A percentile compares a stretch with the other conserved stretches of the same genome.
Evolutionary conservation across 2,113 vertebrate genomes (phyloP).

Genomic region (Dascyllus trimaculatus): DNA sequence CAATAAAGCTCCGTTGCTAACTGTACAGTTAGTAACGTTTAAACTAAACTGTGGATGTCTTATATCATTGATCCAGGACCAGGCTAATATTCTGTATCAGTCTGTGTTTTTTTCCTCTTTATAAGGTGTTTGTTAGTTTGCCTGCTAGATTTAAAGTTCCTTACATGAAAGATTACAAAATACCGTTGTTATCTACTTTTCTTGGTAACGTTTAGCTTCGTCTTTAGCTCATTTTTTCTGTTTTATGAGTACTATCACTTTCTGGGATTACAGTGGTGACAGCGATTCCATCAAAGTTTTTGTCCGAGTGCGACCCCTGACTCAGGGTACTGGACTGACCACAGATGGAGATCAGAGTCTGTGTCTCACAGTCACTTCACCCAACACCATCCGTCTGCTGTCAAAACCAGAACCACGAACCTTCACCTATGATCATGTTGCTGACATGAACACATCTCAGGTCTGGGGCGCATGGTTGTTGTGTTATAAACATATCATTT

Average conservation of each 20-base stretch:
- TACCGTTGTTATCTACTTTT: too few species aligned
- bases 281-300: conserved; percentile 95
- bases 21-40: neutral
- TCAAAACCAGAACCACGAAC: conserved; percentile 94
- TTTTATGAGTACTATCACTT: neutral
- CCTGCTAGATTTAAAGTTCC: too few species aligned
- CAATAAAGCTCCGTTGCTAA: neutral
- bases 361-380: conserved; percentile 90
- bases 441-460: conserved; percentile 93
- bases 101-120: too few species aligned
- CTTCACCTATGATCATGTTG: conserved; percentile 95
- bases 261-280: conserved; percentile 81
- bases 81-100: too few species aligned
- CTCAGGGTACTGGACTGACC: conserved; percentile 74
- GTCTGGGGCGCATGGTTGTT: conserved; percentile 68
- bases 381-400: conserved; percentile 90
- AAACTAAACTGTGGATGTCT: neutral
- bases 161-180: too few species aligned
- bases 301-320: conserved; percentile 91
- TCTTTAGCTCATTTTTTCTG: neutral
- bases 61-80: too few species aligned
- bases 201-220: too few species aligned
- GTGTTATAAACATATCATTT: neutral
- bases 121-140: too few species aligned
- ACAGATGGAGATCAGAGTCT: conserved; percentile 88